Conservation (phyloP, 2,888 invertebrate genomes). For the Pristionchus arcanus region DNA sequence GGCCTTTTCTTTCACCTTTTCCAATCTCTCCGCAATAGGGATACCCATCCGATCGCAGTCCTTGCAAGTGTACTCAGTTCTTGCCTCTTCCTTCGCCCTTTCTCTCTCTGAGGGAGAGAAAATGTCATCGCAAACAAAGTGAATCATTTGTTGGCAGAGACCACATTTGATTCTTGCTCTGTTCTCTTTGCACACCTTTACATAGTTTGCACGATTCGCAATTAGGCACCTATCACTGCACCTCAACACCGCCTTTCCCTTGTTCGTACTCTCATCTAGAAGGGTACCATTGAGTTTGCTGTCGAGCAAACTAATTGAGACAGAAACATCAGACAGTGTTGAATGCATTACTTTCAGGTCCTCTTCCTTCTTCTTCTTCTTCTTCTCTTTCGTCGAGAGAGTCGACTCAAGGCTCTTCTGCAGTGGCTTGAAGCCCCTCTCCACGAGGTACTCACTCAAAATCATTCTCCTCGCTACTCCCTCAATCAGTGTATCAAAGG, state of each 20-base stretch:
- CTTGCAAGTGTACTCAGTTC: neutral
- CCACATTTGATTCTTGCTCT: neutral
- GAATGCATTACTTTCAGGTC: neutral
- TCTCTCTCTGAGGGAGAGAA: neutral
- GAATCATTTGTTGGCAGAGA: neutral
- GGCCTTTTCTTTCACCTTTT: neutral
- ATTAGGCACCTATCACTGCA: neutral
- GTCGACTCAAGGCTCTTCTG: neutral
- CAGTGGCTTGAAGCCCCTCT: neutral
- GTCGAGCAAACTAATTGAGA: neutral
- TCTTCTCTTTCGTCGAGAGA: neutral
- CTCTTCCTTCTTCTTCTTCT: neutral
- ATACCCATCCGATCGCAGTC: neutral
- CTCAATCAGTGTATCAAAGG: slow-evolving; percentile 5
- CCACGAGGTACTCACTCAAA: neutral
- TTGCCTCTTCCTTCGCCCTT: neutral
- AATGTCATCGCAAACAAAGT: neutral
- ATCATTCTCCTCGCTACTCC: neutral
- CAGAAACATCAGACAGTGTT: neutral
- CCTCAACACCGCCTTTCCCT: neutral
- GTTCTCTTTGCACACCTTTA: neutral
- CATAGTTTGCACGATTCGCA: neutral
- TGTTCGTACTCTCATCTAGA: neutral
- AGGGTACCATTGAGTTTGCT: neutral
- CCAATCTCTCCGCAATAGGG: neutral